Evolutionary conservation across 2,797 vertebrate species (phyloP), one percentile per base, ranked within the genome.

Genomic region (Semaprochilodus insignis): DNA sequence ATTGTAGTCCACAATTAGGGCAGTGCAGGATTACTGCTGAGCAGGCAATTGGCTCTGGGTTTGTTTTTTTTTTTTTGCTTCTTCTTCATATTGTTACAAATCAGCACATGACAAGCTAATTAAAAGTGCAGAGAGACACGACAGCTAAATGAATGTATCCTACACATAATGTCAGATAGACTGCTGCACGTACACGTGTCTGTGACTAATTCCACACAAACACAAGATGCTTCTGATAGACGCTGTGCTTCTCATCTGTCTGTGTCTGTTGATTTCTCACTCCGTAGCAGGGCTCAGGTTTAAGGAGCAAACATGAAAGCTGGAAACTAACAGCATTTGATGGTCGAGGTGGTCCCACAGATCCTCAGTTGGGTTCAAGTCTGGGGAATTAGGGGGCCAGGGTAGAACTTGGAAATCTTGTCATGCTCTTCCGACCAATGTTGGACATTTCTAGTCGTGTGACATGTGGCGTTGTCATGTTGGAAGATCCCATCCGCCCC

Each of bases 1-100:
- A 89, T 84, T 87, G 87, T 85, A 87, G 87, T 79, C 88, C 89
- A 92, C 92, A 93, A 92, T 93, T 91, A 93, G 92, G 91, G 85
- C 92, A 92, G 83, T 88, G 85, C 85, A 89, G 91, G 93, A 94
- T 94, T 94, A 93, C 87, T 77, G 91, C 88, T 72, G 77, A 92
- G 90, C 86, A 81, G 86, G 91, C 90, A 89, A 88, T 88, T 89
- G 89, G 92, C 93, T 91, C 88, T 85, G 87, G 89, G 14, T 19
- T 60, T 63, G 31, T 16, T 63, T 63, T 89, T 44, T 44, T 44
- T 44, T 44, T 44, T 44, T 44, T 31, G 83, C 71, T 65, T 57
- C 78, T 71, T 63, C 69, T 74, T 65, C 52, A 7, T 65, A 81
- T 77, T 81, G 31, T 81, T 75, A 83, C 71, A 72, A 74, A 71